Conservation (phyloP, 2,113 vertebrate genomes). For the Paralichthys olivaceus region DNA sequence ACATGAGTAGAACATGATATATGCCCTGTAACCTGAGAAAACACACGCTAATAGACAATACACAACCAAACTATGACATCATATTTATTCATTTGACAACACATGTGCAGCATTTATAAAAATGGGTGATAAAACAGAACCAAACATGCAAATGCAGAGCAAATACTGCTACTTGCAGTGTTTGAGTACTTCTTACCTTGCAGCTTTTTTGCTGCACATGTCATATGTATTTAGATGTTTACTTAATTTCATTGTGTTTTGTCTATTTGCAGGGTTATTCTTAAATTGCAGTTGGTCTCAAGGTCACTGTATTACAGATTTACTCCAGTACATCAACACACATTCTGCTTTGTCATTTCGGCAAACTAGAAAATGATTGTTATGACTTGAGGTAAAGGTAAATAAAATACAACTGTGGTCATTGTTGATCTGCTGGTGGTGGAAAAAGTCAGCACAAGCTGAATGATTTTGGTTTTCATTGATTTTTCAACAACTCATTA, state of each 20-base stretch:
- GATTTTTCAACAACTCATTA: too few relatives aligned
- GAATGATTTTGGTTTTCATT: conserved; percentile 19
- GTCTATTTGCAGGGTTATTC: neutral
- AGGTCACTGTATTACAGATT: conserved; percentile 45
- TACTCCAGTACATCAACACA: conserved; percentile 74
- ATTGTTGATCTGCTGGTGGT: conserved; percentile 33
- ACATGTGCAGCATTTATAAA: neutral
- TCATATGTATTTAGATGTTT: neutral
- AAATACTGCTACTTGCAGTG: neutral
- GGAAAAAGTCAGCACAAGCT: conserved; percentile 27
- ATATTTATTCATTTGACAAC: neutral
- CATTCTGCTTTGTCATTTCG: conserved; percentile 51
- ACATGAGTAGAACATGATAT: conserved; percentile 37
- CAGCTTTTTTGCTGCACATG: neutral
- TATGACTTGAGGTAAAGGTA: conserved; percentile 61
- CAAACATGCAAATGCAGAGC: neutral
- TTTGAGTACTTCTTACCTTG: neutral
- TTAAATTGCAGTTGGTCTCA: neutral
- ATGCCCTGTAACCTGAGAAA: neutral
- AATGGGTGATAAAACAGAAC: neutral
- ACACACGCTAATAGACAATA: neutral
- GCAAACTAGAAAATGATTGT: conserved; percentile 55
- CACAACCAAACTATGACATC: neutral
- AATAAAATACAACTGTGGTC: conserved; percentile 61
- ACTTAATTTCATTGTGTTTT: neutral